Evolutionary conservation across 1,140 invertebrate species (phyloP), one percentile per base, ranked within the genome.

Genomic region (Zaprionus nigranus): DNA sequence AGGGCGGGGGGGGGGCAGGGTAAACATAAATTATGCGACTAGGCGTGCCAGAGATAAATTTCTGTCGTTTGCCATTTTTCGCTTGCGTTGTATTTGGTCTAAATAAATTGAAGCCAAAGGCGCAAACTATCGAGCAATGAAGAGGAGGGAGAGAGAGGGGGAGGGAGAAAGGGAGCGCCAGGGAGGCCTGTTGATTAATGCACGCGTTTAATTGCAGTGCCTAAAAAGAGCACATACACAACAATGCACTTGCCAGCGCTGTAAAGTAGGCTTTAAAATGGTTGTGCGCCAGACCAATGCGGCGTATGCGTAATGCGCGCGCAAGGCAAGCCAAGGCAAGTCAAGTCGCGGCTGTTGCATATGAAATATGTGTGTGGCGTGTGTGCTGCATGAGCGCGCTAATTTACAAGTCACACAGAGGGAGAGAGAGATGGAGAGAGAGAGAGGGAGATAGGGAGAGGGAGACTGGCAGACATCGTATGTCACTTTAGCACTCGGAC

Each of bases 21-120:
- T 11, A 9, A 24, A 90, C 85, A 90, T 90, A 90, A 90, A 90
- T 90, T 90, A 90, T 90, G 85, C 85, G 85, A 85, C 85, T 85
- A 85, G 85, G 85, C 85, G 76, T 85, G 73, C 85, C 59, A 70
- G 85, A 90, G 86, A 90, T 90, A 90, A 90, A 90, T 90, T 90
- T 90, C 81, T 75, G 85, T 90, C 85, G 85, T 88, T 88, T 88
- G 81, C 85, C 81, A 88, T 88, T 90, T 87, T 88, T 90, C 63
- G 85, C 85, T 90, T 60, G 85, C 85, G 78, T 82, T 76, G 81
- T 90, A 73, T 90, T 87, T 81, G 84, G 78, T 90, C 85, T 88
- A 88, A 88, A 88, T 88, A 88, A 88, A 88, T 90, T 90, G 90
- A 90, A 85, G 85, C 40, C 40, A 17, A 63, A 60, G 76, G 59